Percentiles rank a stretch among this genome's conserved stretches.
These are phyloP conservation scores for Gambusia holbrooki DNA, from an alignment of 2,113 vertebrate genomes.

Conservation along the genomic window DNA sequence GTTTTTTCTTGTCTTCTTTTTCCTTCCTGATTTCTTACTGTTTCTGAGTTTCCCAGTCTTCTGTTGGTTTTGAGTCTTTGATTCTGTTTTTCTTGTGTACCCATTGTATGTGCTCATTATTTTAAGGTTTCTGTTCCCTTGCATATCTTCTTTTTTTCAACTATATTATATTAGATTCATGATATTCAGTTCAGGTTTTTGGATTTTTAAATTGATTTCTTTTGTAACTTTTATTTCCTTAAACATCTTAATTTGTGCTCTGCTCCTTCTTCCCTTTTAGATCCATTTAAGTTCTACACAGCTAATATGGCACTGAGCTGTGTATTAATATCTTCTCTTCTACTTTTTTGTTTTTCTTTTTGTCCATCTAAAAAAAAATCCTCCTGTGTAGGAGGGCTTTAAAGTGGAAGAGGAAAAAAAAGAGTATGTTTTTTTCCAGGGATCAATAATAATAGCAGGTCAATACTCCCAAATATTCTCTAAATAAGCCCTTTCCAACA, in stretches of 20 bases:
- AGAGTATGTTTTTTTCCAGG: background rate
- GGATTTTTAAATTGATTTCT: background rate
- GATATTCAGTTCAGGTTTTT: background rate
- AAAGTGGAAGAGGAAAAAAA: constrained; percentile 6
- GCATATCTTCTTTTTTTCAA: no score
- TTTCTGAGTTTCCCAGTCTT: no score
- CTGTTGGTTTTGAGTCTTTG: no score
- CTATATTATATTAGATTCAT: background rate
- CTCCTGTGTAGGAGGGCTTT: background rate
- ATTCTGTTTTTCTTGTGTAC: no score
- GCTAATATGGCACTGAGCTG: background rate
- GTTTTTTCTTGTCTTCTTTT: no score
- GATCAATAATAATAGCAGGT: constrained; percentile 2
- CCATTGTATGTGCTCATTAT: no score
- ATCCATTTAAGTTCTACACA: background rate
- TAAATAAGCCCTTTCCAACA: background rate
- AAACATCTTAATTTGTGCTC: background rate
- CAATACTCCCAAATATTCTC: constrained; percentile 1
- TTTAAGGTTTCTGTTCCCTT: no score
- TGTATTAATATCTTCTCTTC: background rate
- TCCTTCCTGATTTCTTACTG: no score
- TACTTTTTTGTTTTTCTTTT: background rate
- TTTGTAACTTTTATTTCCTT: background rate
- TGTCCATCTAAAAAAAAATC: background rate
- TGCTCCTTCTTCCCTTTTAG: background rate